phyloP scores from a whole-genome alignment of 2,113 vertebrate species.

The Actenoides lindsayi region DNA sequence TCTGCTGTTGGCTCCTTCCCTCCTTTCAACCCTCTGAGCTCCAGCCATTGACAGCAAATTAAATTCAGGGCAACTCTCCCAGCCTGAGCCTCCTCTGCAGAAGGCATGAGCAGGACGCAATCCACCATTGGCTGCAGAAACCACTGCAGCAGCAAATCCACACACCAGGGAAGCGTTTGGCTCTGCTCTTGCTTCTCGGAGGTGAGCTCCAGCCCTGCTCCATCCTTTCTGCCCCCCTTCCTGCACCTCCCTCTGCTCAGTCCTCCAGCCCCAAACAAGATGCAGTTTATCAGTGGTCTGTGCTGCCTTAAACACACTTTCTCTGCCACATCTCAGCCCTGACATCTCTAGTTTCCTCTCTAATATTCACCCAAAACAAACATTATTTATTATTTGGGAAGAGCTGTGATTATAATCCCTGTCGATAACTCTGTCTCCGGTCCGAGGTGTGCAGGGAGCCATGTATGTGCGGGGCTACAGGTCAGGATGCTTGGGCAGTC shows the following conservation, averaged over 20 bases:
- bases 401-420: not conserved
- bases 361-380: not conserved
- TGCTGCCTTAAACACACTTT: not conserved
- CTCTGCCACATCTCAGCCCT: not conserved
- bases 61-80: not conserved
- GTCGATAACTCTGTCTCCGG: not conserved
- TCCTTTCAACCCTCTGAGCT: not conserved
- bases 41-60: not conserved
- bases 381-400: not conserved
- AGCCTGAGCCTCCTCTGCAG: not conserved
- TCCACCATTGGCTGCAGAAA: not conserved
- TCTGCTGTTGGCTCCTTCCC: not conserved
- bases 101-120: not conserved
- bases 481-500: fast-evolving
- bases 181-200: not conserved
- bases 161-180: not conserved
- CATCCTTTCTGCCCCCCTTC: not conserved
- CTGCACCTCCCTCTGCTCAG: not conserved
- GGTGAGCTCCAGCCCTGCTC: not conserved
- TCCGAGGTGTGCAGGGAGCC: not conserved
- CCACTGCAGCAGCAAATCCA: not conserved
- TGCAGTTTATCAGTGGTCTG: not conserved
- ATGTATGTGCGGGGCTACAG: not conserved
- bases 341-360: not conserved
- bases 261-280: not conserved